Percentiles rank a stretch among this genome's conserved stretches.
These are phyloP conservation scores for Laticauda laticaudata DNA, from an alignment of 2,113 vertebrate species.

Conservation along the genomic window DNA sequence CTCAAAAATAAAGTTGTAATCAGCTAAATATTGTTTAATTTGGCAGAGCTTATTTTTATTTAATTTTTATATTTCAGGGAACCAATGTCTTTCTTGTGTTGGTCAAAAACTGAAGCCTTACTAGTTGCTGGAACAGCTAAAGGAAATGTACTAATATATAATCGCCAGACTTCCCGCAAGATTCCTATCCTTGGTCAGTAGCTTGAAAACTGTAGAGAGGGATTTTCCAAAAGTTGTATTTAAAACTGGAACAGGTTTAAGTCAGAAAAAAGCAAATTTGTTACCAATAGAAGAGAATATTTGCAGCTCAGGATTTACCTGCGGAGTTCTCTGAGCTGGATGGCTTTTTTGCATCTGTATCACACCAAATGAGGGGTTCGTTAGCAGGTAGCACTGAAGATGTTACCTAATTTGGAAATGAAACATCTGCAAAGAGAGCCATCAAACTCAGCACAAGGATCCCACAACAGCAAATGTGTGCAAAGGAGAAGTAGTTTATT, in stretches of 20 bases:
- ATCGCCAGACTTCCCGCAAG: constrained; percentile 94
- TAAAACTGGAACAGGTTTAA: background rate
- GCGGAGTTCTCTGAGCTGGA: background rate
- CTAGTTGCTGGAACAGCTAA: constrained; percentile 92
- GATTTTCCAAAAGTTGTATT: background rate
- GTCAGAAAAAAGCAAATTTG: background rate
- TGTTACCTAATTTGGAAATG: background rate
- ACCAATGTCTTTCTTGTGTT: constrained; percentile 88
- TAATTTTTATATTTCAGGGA: constrained; percentile 77
- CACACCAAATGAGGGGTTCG: background rate
- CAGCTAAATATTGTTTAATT: background rate
- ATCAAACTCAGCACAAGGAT: background rate
- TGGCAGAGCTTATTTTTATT: background rate
- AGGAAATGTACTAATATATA: constrained; percentile 96
- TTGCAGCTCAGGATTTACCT: background rate
- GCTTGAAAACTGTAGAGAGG: background rate
- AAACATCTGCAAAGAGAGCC: background rate
- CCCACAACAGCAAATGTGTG: background rate
- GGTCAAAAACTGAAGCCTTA: constrained; percentile 86
- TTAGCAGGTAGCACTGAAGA: background rate
- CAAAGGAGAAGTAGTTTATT: background rate
- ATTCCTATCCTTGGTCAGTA: constrained; percentile 89
- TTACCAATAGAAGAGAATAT: background rate
- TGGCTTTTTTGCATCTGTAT: background rate
- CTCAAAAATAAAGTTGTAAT: background rate